Evolutionary conservation across 2,888 invertebrate genomes (phyloP), one percentile per base, ranked within the genome.

Genomic region (Drosophila infuscata): DNA sequence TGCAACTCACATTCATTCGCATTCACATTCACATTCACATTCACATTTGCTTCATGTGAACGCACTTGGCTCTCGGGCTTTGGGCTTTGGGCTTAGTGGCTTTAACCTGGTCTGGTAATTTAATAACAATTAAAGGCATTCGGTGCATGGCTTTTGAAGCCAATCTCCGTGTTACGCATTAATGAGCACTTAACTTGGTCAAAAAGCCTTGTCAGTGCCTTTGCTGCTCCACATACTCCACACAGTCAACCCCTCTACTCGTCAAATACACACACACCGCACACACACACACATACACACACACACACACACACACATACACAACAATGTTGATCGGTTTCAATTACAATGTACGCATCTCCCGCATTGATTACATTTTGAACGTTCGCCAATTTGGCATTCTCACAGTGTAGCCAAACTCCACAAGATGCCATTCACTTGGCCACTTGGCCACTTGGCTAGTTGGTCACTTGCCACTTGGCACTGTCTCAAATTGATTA

Each of bases 101-200:
- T 66, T 79, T 56, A 49, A 41, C 53, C 58, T 66, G 70, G 68
- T 63, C 54, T 66, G 89, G 88, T 90, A 88, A 88, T 90, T 88
- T 87, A 88, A 88, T 88, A 89, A 88, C 89, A 88, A 90, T 90
- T 88, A 87, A 90, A 90, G 78, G 76, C 84, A 86, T 82, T 88
- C 88, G 83, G 77, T 88, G 83, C 88, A 88, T 88, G 86, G 81
- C 86, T 88, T 83, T 90, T 90, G 90, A 83, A 79, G 90, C 81
- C 90, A 88, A 88, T 90, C 88, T 88, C 91, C 81, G 83, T 82
- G 92, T 89, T 91, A 91, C 92, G 91, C 91, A 89, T 91, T 91
- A 89, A 84, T 92, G 91, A 85, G 85, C 90, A 83, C 90, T 90
- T 91, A 91, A 91, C 84, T 91, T 92, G 91, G 91, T 92, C 91